Conservation (phyloP, 2,113 vertebrate genomes). For the Anarhynchus alexandrinus region DNA sequence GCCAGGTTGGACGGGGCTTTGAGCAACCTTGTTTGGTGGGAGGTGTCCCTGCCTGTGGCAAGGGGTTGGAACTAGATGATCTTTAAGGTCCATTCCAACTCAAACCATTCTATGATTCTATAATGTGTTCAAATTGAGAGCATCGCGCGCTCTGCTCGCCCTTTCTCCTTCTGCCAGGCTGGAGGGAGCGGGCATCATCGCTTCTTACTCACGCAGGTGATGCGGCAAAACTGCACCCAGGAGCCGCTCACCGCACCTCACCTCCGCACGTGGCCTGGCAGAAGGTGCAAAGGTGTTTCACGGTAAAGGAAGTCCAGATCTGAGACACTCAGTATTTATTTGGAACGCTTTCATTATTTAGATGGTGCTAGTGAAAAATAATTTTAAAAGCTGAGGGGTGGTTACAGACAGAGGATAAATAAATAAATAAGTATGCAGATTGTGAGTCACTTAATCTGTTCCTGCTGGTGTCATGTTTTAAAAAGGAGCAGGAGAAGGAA, state of each 20-base stretch:
- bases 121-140: rapidly evolving
- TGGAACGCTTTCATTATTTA: not conserved
- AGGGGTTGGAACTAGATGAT: not conserved
- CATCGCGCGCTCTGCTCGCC: rapidly evolving
- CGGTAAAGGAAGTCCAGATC: not conserved
- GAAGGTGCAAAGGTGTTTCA: not conserved
- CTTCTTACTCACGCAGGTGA: not conserved
- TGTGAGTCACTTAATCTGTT: constrained; percentile 7
- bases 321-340: not conserved
- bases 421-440: not conserved
- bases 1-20: not conserved
- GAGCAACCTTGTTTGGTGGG: not conserved
- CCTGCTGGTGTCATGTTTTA: not conserved
- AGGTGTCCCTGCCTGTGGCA: not conserved
- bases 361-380: not conserved
- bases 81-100: not conserved
- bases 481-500: not conserved
- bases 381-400: not conserved
- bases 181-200: not conserved
- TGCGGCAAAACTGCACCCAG: not conserved
- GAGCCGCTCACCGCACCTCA: not conserved
- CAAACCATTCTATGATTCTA: not conserved
- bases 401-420: not conserved
- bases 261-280: not conserved
- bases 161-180: not conserved